A percentile compares a stretch with the other conserved stretches of the same genome.
These are phyloP conservation scores for Pycnomerus fuliginosus DNA, from an alignment of 2,888 invertebrate species.

Conservation along the genomic window DNA sequence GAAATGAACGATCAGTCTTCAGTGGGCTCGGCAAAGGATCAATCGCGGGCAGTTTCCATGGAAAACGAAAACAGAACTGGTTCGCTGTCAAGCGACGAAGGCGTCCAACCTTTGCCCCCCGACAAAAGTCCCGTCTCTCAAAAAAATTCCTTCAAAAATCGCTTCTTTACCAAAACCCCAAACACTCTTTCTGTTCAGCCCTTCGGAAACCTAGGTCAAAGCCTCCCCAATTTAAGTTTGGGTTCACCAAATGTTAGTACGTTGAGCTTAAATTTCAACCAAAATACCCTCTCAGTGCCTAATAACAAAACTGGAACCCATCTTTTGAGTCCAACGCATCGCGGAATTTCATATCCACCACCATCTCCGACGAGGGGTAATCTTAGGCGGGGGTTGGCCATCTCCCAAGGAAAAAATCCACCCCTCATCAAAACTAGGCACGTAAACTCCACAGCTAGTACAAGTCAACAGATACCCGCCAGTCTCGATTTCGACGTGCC, in stretches of 20 bases:
- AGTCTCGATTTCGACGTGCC: conserved; percentile 56
- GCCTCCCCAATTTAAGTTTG: conserved; percentile 72
- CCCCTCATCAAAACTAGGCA: conserved; percentile 80
- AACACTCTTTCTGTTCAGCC: conserved; percentile 77
- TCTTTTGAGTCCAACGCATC: conserved; percentile 61
- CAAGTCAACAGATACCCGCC: conserved; percentile 44
- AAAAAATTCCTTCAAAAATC: conserved; percentile 49
- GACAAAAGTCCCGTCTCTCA: conserved; percentile 52
- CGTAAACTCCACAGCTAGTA: conserved; percentile 58
- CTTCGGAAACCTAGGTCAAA: conserved; percentile 67
- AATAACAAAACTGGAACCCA: conserved; percentile 52
- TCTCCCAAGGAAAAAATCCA: conserved; percentile 76
- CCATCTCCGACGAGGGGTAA: conserved; percentile 73
- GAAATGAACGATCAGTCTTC: conserved; percentile 65
- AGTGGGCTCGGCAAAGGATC: conserved; percentile 52
- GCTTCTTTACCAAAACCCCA: conserved; percentile 56
- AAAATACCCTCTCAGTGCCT: conserved; percentile 59
- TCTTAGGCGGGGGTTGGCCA: conserved; percentile 65
- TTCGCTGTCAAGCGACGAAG: conserved; percentile 66
- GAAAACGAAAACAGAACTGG: conserved; percentile 65
- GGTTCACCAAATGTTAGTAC: conserved; percentile 51
- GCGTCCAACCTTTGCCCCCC: conserved; percentile 52
- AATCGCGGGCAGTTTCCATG: conserved; percentile 60
- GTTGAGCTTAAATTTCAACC: conserved; percentile 47
- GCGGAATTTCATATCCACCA: conserved; percentile 81